A percentile compares a stretch with the other conserved stretches of the same genome.
Conservation (phyloP, 2,113 vertebrate genomes). For the Vombatus ursinus region DNA sequence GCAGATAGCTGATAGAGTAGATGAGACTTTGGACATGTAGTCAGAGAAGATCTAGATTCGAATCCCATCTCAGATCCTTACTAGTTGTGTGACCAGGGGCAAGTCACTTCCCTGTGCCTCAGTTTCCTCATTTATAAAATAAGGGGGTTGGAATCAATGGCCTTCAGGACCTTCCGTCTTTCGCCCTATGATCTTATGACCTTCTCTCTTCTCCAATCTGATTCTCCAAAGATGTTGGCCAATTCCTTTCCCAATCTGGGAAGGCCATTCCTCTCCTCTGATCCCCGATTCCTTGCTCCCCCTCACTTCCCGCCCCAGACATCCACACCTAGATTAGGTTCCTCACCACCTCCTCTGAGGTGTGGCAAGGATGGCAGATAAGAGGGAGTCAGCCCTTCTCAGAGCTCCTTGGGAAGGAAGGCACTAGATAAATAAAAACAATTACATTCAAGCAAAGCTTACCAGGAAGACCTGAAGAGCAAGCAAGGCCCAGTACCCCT, state of each 20-base stretch:
- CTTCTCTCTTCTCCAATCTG: neutral
- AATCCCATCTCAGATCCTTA: neutral
- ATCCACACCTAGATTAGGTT: constrained; percentile 52
- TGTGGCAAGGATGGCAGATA: constrained; percentile 68
- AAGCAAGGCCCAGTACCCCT: neutral
- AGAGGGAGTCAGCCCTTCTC: constrained; percentile 46
- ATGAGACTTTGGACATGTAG: neutral
- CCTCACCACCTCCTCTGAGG: constrained; percentile 41
- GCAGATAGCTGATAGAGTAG: neutral
- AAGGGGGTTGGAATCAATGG: neutral
- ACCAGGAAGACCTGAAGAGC: constrained; percentile 26
- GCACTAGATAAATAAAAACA: constrained; percentile 39
- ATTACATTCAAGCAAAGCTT: neutral
- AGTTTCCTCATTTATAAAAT: neutral
- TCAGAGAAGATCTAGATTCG: neutral
- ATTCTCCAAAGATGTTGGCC: neutral
- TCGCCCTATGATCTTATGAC: neutral
- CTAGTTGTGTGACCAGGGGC: neutral
- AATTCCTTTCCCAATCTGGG: neutral
- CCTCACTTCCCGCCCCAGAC: constrained; percentile 44
- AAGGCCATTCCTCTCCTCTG: neutral
- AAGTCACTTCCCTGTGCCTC: neutral
- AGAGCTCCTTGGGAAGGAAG: constrained; percentile 59
- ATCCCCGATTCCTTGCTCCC: neutral
- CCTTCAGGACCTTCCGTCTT: neutral